Evolutionary conservation across 1,140 invertebrate species (phyloP).

Genomic region (Drosophila cardini): DNA sequence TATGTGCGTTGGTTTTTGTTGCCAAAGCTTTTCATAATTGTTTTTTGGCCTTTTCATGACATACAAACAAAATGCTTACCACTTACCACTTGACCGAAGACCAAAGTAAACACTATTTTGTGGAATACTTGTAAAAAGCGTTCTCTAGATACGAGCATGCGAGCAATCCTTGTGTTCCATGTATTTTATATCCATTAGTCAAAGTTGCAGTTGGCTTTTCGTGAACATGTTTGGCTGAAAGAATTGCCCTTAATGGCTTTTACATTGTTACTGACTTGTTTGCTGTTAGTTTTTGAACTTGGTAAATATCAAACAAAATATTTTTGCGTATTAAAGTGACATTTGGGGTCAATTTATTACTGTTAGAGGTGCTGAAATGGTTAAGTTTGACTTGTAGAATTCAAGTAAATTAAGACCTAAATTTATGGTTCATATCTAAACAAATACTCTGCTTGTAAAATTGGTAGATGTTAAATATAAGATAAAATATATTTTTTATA

Average conservation of each 20-base stretch:
- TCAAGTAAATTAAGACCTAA: no score
- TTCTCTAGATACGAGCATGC: neutral
- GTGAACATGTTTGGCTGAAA: neutral
- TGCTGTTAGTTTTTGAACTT: neutral
- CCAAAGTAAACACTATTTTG: neutral
- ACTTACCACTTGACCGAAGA: conserved; percentile 3
- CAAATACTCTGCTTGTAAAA: no score
- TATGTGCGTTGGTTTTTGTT: conserved; percentile 24
- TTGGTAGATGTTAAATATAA: no score
- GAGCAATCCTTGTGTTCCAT: neutral
- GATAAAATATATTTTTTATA: no score
- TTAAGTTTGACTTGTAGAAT: no score
- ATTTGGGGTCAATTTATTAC: neutral
- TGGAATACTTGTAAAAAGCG: neutral
- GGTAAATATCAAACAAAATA: neutral
- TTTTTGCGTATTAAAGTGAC: neutral
- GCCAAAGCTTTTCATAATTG: conserved; percentile 10
- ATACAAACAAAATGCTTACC: neutral
- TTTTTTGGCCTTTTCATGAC: conserved; percentile 3
- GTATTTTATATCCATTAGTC: neutral
- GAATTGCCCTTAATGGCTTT: neutral
- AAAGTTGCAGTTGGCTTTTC: neutral
- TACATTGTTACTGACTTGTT: neutral
- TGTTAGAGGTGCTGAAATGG: neutral
- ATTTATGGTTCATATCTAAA: no score